Percentiles rank a stretch among this genome's conserved stretches.
These are phyloP conservation scores for Atethmia centrago DNA, from an alignment of 2,888 invertebrate genomes.

Conservation along the genomic window DNA sequence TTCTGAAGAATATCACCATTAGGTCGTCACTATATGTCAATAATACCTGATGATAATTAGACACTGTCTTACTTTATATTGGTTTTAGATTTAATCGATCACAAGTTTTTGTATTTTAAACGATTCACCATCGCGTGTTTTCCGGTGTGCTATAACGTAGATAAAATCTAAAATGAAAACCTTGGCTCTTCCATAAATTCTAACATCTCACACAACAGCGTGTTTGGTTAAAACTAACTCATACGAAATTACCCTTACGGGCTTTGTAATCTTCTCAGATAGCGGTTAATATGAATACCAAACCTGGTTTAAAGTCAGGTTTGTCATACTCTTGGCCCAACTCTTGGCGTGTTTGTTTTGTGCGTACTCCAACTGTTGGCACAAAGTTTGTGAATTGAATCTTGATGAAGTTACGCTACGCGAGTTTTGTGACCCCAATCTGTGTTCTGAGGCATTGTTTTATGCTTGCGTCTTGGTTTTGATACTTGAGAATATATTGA, in stretches of 20 bases:
- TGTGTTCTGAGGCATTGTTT: conserved; percentile 63
- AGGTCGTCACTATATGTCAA: too few relatives aligned
- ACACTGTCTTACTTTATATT: background rate
- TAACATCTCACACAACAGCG: conserved; percentile 41
- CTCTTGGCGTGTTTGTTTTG: conserved; percentile 73
- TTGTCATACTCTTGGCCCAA: conserved; percentile 73
- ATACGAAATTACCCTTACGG: conserved; percentile 78
- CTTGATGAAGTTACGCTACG: conserved; percentile 69
- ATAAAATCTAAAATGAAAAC: background rate
- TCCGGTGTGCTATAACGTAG: too few relatives aligned
- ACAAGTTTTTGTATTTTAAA: too few relatives aligned
- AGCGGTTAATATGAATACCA: conserved; percentile 79
- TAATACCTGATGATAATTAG: too few relatives aligned
- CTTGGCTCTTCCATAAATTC: conserved; percentile 65
- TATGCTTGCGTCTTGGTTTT: conserved; percentile 20
- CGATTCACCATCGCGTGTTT: background rate
- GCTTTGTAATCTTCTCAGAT: conserved; percentile 79
- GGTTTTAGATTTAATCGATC: background rate
- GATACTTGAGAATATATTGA: conserved; percentile 19
- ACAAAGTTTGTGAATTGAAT: conserved; percentile 71
- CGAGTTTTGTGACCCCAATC: conserved; percentile 69
- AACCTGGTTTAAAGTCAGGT: conserved; percentile 74
- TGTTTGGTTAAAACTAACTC: conserved; percentile 77
- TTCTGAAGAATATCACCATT: too few relatives aligned
- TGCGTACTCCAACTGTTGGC: conserved; percentile 63